phyloP scores from a whole-genome alignment of 2,797 vertebrate genomes.

The Pangasius krempfi region DNA sequence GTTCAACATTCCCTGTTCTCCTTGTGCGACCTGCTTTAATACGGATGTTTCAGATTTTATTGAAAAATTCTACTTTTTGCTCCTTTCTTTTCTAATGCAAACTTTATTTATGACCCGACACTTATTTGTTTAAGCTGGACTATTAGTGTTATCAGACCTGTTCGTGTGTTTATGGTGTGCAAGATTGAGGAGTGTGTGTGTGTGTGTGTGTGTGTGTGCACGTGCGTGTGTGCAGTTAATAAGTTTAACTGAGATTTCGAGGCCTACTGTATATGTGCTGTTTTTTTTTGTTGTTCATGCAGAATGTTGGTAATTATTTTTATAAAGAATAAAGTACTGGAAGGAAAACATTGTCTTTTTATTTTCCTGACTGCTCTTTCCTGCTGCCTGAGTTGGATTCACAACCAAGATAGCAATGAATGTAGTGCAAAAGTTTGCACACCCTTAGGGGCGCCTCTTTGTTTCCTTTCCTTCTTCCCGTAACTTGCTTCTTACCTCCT shows the following conservation, averaged over 20 bases:
- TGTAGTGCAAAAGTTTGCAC: too few relatives aligned
- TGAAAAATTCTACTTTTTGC: slow-evolving; percentile 16
- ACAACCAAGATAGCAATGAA: not conserved
- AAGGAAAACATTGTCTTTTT: not conserved
- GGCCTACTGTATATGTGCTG: slow-evolving; percentile 39
- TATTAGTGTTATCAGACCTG: slow-evolving; percentile 15
- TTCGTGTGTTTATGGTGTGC: slow-evolving; percentile 13
- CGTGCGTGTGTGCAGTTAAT: not conserved
- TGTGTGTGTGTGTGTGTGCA: slow-evolving; percentile 11
- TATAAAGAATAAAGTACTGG: slow-evolving; percentile 59
- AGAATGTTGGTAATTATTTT: slow-evolving; percentile 60
- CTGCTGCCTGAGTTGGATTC: not conserved
- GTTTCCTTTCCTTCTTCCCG: not conserved
- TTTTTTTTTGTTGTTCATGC: slow-evolving; percentile 43
- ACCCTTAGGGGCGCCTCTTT: not conserved
- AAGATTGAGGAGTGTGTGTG: slow-evolving; percentile 16
- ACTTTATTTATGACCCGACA: slow-evolving; percentile 26
- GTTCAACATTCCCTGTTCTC: not conserved
- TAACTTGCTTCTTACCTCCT: not conserved
- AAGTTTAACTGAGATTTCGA: slow-evolving; percentile 18
- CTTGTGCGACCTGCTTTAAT: not conserved
- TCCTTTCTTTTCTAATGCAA: slow-evolving; percentile 28
- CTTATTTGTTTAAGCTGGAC: not conserved
- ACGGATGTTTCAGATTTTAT: not conserved
- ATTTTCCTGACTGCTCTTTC: not conserved